A percentile compares a stretch with the other conserved stretches of the same genome.
phyloP scores from a whole-genome alignment of 1,140 invertebrate species.

The Drosophila ambigua region DNA sequence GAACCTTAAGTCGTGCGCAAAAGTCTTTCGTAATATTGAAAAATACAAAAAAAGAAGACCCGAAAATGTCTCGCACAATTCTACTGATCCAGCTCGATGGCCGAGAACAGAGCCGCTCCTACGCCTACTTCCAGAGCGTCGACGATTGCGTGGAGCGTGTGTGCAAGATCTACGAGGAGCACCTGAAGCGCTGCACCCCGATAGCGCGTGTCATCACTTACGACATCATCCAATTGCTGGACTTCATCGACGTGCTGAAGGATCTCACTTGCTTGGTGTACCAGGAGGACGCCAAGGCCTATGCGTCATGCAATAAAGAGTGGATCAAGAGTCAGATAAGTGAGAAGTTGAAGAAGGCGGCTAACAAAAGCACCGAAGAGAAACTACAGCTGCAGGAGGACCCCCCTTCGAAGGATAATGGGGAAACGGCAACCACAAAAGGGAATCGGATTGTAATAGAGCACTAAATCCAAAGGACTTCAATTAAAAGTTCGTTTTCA shows the following conservation, averaged over 20 bases:
- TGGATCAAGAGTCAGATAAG: constrained; percentile 3
- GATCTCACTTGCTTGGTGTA: constrained; percentile 3
- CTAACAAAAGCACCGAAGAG: too few species aligned
- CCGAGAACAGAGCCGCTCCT: neutral
- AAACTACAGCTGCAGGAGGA: too few species aligned
- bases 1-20: neutral
- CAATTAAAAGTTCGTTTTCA: too few species aligned
- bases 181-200: neutral
- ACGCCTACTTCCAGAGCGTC: neutral
- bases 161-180: constrained; percentile 4
- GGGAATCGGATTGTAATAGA: too few species aligned
- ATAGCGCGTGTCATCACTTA: neutral
- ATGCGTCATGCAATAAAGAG: neutral
- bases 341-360: too few species aligned
- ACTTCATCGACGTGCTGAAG: constrained; percentile 1
- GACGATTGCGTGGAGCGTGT: neutral
- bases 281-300: neutral
- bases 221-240: neutral
- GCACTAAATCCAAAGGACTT: too few species aligned
- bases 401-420: too few species aligned
- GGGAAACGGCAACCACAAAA: too few species aligned
- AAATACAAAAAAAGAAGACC: too few species aligned
- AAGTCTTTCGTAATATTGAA: too few species aligned
- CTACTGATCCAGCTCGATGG: neutral
- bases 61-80: neutral